phyloP scores from a whole-genome alignment of 1,140 invertebrate species.

The Mizuhopecten yessoensis region DNA sequence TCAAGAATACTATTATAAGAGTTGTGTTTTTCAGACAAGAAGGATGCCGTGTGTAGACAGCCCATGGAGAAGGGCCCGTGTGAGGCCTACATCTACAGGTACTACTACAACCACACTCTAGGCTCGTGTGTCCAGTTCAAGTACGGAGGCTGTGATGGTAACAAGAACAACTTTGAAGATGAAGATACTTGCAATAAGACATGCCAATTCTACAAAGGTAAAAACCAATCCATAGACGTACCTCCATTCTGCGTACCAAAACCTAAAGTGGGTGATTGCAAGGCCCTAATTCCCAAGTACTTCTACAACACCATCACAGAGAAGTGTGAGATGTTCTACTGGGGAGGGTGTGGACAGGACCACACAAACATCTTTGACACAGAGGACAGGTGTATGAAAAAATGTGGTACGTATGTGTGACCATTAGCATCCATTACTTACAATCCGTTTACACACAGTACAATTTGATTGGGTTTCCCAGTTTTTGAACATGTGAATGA shows the following conservation, averaged over 20 bases:
- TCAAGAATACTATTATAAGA: too few relatives aligned
- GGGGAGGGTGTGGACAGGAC: not conserved
- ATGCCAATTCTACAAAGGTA: conserved; percentile 78
- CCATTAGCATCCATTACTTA: not conserved
- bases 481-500: too few relatives aligned
- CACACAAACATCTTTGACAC: not conserved
- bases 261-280: not conserved
- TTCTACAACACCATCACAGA: not conserved
- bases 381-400: not conserved
- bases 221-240: not conserved
- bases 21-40: conserved; percentile 2
- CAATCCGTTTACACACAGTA: too few relatives aligned
- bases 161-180: conserved; percentile 65
- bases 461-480: too few relatives aligned
- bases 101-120: conserved; percentile 84
- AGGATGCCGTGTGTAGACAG: conserved; percentile 38
- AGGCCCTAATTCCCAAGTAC: not conserved
- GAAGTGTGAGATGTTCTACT: conserved; percentile 4
- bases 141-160: conserved; percentile 69
- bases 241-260: not conserved
- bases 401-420: not conserved
- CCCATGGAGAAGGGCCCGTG: conserved; percentile 84
- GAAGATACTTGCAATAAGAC: conserved; percentile 81
- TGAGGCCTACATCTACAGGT: conserved; percentile 85
- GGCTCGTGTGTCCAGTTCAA: conserved; percentile 81